phyloP scores from a whole-genome alignment of 2,797 vertebrate species.

The Liasis olivaceus region DNA sequence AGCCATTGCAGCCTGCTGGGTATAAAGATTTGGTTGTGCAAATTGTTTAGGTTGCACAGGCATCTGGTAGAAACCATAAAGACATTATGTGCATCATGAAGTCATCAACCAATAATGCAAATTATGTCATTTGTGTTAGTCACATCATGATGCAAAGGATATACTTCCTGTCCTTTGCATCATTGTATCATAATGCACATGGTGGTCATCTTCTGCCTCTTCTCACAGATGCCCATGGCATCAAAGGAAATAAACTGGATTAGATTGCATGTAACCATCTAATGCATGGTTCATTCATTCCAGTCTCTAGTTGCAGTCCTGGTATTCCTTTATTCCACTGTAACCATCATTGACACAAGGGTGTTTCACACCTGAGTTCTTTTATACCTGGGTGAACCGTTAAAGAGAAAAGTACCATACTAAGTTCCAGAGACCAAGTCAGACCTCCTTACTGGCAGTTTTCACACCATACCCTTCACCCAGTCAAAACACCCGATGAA shows the following conservation, averaged over 20 bases:
- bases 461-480: neutral
- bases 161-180: neutral
- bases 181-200: neutral
- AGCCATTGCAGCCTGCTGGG: neutral
- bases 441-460: neutral
- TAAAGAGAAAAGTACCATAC: neutral
- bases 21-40: neutral
- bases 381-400: neutral
- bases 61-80: neutral
- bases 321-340: neutral
- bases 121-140: neutral
- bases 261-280: neutral
- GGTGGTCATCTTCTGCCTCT: neutral
- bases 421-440: neutral
- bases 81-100: neutral
- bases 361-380: neutral
- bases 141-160: neutral
- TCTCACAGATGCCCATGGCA: neutral
- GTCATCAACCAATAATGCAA: neutral
- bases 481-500: neutral
- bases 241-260: neutral
- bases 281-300: neutral
- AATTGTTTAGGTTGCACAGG: neutral
- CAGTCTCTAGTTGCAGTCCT: neutral
- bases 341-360: neutral